Conservation (phyloP, 2,888 invertebrate species). For the Lymantria monacha region DNA sequence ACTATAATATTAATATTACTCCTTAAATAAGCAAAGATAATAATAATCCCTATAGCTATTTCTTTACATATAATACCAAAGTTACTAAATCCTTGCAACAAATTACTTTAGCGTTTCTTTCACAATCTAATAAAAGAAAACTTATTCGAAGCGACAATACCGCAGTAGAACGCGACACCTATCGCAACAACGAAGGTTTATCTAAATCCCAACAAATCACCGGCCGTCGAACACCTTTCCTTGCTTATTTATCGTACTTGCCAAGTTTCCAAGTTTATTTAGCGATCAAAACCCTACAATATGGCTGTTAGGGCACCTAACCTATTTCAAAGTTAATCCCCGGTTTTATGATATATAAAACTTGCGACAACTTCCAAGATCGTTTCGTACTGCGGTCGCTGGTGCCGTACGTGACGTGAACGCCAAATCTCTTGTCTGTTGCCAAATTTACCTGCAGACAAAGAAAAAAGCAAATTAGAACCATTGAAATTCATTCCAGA, state of each 20-base stretch:
- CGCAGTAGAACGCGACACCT: neutral
- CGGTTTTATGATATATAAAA: constrained; percentile 31
- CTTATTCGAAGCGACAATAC: neutral
- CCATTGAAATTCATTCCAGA: constrained; percentile 5
- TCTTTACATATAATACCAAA: neutral
- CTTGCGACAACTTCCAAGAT: constrained; percentile 29
- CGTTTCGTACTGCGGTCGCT: constrained; percentile 4
- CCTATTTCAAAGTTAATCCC: constrained; percentile 23
- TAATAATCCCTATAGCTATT: too few relatives aligned
- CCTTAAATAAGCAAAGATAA: too few relatives aligned
- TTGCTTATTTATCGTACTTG: constrained; percentile 30
- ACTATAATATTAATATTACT: too few relatives aligned
- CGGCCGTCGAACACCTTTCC: constrained; percentile 22
- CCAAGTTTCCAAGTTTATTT: constrained; percentile 22
- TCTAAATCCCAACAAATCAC: constrained; percentile 24
- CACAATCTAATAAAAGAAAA: neutral
- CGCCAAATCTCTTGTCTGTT: constrained; percentile 1
- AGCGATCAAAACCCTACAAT: constrained; percentile 15
- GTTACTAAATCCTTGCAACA: neutral
- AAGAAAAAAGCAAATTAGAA: constrained; percentile 17
- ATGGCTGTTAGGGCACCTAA: constrained; percentile 13
- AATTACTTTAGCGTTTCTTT: neutral
- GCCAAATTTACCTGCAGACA: constrained; percentile 28
- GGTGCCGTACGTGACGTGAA: constrained; percentile 12
- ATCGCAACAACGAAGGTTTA: constrained; percentile 19